Evolutionary conservation across 2,888 invertebrate genomes (phyloP).

Genomic region (Neoaliturus tenellus): DNA sequence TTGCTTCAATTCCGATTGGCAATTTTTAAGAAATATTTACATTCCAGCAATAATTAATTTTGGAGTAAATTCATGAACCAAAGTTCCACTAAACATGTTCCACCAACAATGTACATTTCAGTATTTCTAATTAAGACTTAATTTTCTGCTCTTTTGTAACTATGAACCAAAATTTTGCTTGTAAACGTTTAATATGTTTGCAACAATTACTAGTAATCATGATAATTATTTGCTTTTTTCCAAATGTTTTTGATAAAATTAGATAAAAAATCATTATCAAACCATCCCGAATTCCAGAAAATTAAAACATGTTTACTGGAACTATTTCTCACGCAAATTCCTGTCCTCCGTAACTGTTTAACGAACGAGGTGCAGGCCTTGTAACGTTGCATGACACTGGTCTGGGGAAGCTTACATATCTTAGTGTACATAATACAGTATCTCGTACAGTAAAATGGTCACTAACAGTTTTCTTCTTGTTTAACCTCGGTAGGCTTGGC

Average conservation of each 20-base stretch:
- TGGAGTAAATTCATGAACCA: neutral
- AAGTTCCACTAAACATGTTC: neutral
- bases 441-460: slow-evolving; percentile 51
- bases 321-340: neutral
- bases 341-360: neutral
- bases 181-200: too few relatives aligned
- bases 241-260: too few relatives aligned
- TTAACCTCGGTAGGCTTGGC: too few relatives aligned
- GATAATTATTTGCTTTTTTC: too few relatives aligned
- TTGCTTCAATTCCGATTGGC: neutral
- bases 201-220: too few relatives aligned
- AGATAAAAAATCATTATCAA: too few relatives aligned
- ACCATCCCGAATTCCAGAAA: neutral
- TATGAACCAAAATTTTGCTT: too few relatives aligned
- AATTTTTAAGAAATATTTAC: neutral
- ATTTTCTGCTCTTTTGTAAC: too few relatives aligned
- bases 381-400: slow-evolving; percentile 56
- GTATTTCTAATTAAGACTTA: too few relatives aligned
- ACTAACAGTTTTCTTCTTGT: slow-evolving; percentile 60
- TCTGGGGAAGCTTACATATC: slow-evolving; percentile 52
- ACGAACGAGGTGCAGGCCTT: slow-evolving; percentile 24
- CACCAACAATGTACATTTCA: neutral
- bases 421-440: slow-evolving; percentile 53
- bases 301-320: neutral
- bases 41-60: neutral